Evolutionary conservation across 2,113 vertebrate genomes (phyloP).

Genomic region (Mustelus asterias): DNA sequence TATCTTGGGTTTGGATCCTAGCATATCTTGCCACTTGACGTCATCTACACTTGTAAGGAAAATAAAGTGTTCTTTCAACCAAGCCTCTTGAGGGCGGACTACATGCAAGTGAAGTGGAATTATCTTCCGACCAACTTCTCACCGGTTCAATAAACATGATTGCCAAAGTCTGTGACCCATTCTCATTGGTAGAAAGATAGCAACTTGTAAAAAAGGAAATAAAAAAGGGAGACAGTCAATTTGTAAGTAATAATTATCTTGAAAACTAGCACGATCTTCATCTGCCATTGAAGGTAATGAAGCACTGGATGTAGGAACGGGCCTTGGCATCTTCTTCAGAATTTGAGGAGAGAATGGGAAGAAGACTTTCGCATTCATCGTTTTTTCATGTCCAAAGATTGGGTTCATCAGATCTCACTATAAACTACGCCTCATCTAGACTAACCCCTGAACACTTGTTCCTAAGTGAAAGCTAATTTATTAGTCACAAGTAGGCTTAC

Average conservation of each 20-base stretch:
- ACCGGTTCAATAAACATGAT: not conserved
- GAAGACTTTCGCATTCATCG: not conserved
- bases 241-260: not conserved
- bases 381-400: not conserved
- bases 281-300: not conserved
- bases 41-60: not conserved
- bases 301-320: not conserved
- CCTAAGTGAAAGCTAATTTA: too few species aligned
- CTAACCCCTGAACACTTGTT: not conserved
- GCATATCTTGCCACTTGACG: constrained; percentile 7
- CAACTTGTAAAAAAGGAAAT: not conserved
- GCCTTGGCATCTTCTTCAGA: not conserved
- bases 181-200: not conserved
- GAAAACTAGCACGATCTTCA: not conserved
- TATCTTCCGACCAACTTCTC: not conserved
- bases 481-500: too few species aligned
- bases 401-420: not conserved
- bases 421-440: not conserved
- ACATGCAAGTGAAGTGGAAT: not conserved
- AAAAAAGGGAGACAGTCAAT: not conserved
- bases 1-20: constrained; percentile 8
- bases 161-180: not conserved
- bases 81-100: not conserved
- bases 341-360: not conserved
- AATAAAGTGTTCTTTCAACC: not conserved